Percentiles rank a stretch among this genome's conserved stretches.
These are phyloP conservation scores for Nemapogon koenigi DNA, from an alignment of 2,888 invertebrate genomes.

Conservation along the genomic window DNA sequence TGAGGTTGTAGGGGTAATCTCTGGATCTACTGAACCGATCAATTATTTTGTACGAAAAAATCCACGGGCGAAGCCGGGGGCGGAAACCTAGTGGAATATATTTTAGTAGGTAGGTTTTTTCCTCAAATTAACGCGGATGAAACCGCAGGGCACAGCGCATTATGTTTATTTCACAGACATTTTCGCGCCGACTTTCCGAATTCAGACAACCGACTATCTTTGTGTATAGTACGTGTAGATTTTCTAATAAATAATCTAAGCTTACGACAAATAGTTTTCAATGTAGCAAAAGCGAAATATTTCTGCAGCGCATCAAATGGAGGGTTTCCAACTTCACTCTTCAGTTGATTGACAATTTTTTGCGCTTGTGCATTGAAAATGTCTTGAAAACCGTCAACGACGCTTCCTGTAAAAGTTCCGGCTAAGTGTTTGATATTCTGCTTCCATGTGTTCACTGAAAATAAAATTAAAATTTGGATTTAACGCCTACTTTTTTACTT, in stretches of 20 bases:
- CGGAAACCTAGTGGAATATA: too few species aligned
- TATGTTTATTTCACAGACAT: background rate
- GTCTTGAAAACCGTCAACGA: conserved; percentile 32
- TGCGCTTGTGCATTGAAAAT: conserved; percentile 34
- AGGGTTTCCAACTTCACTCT: conserved; percentile 22
- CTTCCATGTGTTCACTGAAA: conserved; percentile 33
- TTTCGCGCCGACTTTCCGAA: too few species aligned
- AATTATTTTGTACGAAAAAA: too few species aligned
- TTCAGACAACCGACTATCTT: too few species aligned
- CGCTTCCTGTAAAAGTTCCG: conserved; percentile 27
- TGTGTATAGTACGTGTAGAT: too few species aligned
- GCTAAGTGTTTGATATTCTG: conserved; percentile 35
- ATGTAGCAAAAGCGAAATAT: conserved; percentile 26
- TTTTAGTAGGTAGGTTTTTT: background rate
- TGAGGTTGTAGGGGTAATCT: too few species aligned
- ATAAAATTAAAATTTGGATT: too few species aligned
- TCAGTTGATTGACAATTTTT: conserved; percentile 23
- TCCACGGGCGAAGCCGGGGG: too few species aligned
- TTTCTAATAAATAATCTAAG: too few species aligned
- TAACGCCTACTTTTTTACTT: too few species aligned
- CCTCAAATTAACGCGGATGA: background rate
- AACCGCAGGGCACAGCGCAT: background rate
- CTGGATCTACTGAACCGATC: too few species aligned
- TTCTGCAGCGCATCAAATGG: conserved; percentile 30
- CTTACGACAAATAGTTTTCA: conserved; percentile 43